phyloP scores from a whole-genome alignment of 2,797 vertebrate species.

The Ceryle rudis region DNA sequence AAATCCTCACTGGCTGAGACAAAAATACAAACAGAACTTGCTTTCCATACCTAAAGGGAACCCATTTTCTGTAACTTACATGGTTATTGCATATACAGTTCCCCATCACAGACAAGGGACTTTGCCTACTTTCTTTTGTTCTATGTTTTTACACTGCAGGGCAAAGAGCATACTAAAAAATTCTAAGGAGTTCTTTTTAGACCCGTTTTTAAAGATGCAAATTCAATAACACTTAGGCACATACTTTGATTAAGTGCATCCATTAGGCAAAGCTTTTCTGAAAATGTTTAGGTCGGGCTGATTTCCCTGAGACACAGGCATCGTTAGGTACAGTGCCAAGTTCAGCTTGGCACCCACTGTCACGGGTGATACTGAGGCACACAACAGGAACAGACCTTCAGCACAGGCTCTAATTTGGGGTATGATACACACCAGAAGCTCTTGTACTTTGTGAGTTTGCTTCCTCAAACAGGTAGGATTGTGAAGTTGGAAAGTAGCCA shows the following conservation, averaged over 20 bases:
- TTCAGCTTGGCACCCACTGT: background rate
- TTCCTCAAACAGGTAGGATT: background rate
- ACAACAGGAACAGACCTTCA: background rate
- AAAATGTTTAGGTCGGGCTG: background rate
- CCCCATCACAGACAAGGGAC: background rate
- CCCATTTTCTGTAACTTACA: background rate
- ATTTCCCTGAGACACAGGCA: background rate
- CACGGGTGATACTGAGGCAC: background rate
- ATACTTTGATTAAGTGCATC: background rate
- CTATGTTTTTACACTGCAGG: too few relatives aligned
- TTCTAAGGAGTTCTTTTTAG: background rate
- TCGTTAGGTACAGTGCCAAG: background rate
- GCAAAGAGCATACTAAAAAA: background rate
- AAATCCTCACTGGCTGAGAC: background rate
- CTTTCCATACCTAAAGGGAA: background rate
- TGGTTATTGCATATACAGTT: background rate
- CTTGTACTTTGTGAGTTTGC: background rate
- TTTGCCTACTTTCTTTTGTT: background rate
- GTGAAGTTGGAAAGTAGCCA: constrained; percentile 36
- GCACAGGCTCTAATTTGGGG: fast-evolving
- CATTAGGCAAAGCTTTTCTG: background rate
- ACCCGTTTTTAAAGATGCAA: background rate
- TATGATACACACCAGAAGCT: background rate
- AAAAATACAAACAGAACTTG: background rate
- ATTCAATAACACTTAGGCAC: background rate